Evolutionary conservation across 2,888 invertebrate species (phyloP), one percentile per base, ranked within the genome.

Genomic region (Diplolepis rosae): DNA sequence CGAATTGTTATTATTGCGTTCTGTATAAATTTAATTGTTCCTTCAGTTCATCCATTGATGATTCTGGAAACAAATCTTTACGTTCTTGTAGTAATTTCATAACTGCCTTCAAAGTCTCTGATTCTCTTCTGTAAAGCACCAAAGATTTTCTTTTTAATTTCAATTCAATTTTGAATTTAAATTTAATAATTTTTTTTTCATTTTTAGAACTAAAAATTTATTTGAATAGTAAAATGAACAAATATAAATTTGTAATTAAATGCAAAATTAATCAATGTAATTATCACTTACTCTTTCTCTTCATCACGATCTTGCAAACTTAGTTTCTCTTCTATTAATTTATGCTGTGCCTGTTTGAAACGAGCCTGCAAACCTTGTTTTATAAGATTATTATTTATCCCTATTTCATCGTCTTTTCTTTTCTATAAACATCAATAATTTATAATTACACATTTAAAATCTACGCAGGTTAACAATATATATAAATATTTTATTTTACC

Each of bases 1-100:
- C n/a, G n/a, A n/a, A n/a, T n/a, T n/a, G n/a, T n/a, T n/a, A 35
- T 77, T 48, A 73, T 51, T 74, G 69, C 4, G 54, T 65, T 75
- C 74, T 77, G 61, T 79, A 79, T 35, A 79, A 67, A 39, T 74
- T 76, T 52, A 79, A 50, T 70, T 79, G 78, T 28, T 76, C 70
- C 67, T 76, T 71, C 7, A 79, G 65, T 54, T 79, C 78, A 7
- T 75, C 73, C 78, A 79, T 77, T 28, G 77, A 73, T 7, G 76
- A 72, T 13, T 72, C 72, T 4, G 73, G 71, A 61, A 61, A 61
- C 67, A 75, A 76, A 15, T 77, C 77, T 13, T 71, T 72, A 27
- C 76, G 73, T 7, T 77, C 72, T 61, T 76, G 69, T 13, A 79
- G 45, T 42, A 79, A 75, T 70, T 76, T 72, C 22, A 74, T 68